Conservation (phyloP, 2,888 invertebrate genomes). For the Trachelus troglodyta region DNA sequence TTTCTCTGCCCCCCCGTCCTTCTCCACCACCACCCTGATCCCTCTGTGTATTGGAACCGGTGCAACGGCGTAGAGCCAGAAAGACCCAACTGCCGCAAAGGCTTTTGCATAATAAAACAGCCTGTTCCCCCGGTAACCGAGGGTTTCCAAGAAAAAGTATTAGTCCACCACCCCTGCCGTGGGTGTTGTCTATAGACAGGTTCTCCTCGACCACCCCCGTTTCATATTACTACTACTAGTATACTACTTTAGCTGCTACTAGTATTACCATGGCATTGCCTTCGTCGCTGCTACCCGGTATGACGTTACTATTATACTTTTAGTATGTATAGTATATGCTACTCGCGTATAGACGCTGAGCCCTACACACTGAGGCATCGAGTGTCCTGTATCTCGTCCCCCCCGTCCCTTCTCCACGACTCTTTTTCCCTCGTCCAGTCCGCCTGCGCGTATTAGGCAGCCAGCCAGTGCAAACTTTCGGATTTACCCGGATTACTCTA, state of each 20-base stretch:
- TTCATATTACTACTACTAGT: background rate
- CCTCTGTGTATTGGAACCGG: constrained; percentile 18
- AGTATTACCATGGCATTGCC: background rate
- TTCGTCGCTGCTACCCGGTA: background rate
- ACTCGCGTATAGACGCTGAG: background rate
- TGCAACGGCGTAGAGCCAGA: constrained; percentile 51
- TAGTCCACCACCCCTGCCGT: constrained; percentile 11
- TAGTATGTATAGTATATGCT: background rate
- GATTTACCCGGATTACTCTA: constrained; percentile 27
- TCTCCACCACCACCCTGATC: constrained; percentile 17
- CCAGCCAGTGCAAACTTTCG: constrained; percentile 20
- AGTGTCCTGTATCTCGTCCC: background rate
- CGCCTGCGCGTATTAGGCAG: constrained; percentile 8
- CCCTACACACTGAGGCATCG: background rate
- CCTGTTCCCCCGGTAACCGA: constrained; percentile 42
- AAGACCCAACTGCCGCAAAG: constrained; percentile 64
- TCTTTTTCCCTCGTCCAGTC: constrained; percentile 11
- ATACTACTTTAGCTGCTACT: background rate
- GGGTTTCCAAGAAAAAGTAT: constrained; percentile 41
- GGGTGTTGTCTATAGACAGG: background rate
- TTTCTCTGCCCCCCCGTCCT: background rate
- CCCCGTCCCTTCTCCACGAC: background rate
- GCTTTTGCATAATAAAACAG: constrained; percentile 67
- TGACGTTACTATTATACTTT: background rate
- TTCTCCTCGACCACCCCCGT: background rate